These are phyloP conservation scores for Apaloderma vittatum DNA, from an alignment of 2,113 vertebrate species.

Conservation along the genomic window DNA sequence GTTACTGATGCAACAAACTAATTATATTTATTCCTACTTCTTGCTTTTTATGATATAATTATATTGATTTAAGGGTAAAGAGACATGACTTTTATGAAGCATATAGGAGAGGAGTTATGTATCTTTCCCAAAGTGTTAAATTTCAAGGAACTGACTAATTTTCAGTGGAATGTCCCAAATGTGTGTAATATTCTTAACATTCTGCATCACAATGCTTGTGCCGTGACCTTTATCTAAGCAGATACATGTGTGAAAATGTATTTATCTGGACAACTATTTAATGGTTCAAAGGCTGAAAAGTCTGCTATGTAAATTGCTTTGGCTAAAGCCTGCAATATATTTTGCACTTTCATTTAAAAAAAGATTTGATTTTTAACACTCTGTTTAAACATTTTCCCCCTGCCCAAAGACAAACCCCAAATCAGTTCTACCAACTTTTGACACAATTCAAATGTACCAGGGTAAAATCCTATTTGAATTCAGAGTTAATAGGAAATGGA, in stretches of 20 bases:
- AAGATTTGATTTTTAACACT: slow-evolving; percentile 7
- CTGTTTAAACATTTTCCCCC: neutral
- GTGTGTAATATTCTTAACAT: neutral
- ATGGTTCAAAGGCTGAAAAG: slow-evolving; percentile 14
- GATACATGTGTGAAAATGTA: slow-evolving; percentile 24
- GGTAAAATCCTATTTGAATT: slow-evolving; percentile 7
- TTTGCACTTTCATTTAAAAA: slow-evolving; percentile 2
- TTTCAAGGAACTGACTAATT: neutral
- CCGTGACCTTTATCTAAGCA: slow-evolving; percentile 48
- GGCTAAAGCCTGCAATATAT: neutral
- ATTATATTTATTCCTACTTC: neutral
- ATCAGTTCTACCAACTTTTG: neutral
- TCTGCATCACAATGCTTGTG: neutral
- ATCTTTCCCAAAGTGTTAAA: neutral
- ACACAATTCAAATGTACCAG: neutral
- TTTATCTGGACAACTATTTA: slow-evolving; percentile 28
- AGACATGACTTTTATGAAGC: neutral
- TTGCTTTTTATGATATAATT: neutral
- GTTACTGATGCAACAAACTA: neutral
- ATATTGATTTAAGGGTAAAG: neutral
- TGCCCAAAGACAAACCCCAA: neutral
- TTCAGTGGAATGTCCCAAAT: neutral
- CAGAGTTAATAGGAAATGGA: slow-evolving; percentile 4
- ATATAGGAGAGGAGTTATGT: neutral
- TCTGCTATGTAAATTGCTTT: slow-evolving; percentile 6